phyloP scores from a whole-genome alignment of 2,888 invertebrate species.

The Rhynchonema sp. region DNA sequence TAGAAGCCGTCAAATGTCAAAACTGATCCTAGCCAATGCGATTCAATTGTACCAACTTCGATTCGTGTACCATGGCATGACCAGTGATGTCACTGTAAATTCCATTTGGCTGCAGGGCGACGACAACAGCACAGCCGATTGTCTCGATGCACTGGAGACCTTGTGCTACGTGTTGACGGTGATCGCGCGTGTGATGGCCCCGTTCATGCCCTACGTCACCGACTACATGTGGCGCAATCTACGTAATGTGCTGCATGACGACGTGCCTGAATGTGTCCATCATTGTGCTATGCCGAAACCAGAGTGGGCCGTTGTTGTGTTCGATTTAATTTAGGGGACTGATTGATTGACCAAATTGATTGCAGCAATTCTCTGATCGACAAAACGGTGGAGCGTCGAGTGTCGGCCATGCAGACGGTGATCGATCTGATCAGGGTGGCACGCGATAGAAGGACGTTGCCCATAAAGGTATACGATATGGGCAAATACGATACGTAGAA shows the following conservation, averaged over 20 bases:
- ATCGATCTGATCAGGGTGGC: constrained; percentile 80
- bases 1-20: too few relatives aligned
- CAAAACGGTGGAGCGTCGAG: constrained; percentile 61
- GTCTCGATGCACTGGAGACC: constrained; percentile 61
- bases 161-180: constrained; percentile 66
- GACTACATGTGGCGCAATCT: constrained; percentile 84
- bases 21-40: too few relatives aligned
- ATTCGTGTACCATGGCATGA: too few relatives aligned
- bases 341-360: too few relatives aligned
- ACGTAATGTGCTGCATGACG: constrained; percentile 40
- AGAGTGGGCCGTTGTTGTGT: constrained; percentile 11
- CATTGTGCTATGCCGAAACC: constrained; percentile 69
- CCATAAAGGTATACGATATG: constrained; percentile 72
- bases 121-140: constrained; percentile 50
- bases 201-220: constrained; percentile 86
- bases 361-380: constrained; percentile 45
- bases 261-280: constrained; percentile 51
- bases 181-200: constrained; percentile 80
- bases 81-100: too few relatives aligned
- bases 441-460: constrained; percentile 75
- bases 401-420: constrained; percentile 67
- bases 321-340: not conserved
- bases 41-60: too few relatives aligned
- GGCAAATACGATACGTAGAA: too few relatives aligned
- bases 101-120: constrained; percentile 50